Evolutionary conservation across 2,888 invertebrate genomes (phyloP).

Genomic region (Bursaphelenchus okinawaensis): DNA sequence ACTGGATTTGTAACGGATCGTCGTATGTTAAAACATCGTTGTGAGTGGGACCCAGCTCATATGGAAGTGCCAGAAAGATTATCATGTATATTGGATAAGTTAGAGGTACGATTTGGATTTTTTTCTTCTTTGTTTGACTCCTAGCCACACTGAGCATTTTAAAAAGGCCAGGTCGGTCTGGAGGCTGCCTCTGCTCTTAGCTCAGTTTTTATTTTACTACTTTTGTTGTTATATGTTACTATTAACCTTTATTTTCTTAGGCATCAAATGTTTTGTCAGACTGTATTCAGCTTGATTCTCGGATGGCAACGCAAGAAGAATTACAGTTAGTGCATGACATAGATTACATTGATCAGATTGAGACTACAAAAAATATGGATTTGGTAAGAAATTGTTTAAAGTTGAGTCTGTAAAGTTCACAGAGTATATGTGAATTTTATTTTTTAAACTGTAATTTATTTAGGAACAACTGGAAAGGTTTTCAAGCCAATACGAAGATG

Average conservation of each 20-base stretch:
- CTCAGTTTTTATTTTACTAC: too few relatives aligned
- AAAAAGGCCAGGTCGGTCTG: too few relatives aligned
- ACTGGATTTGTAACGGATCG: constrained; percentile 17
- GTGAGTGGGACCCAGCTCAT: constrained; percentile 47
- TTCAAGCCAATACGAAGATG: constrained; percentile 43
- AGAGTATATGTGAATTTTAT: constrained; percentile 3
- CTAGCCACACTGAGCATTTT: background rate
- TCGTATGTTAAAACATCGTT: constrained; percentile 33
- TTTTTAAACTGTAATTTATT: background rate
- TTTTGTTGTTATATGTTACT: too few relatives aligned
- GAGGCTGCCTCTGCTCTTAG: too few relatives aligned
- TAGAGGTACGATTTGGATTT: constrained; percentile 17
- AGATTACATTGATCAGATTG: constrained; percentile 33
- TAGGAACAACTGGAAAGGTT: constrained; percentile 35
- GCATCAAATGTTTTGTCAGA: constrained; percentile 7
- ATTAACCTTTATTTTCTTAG: too few relatives aligned
- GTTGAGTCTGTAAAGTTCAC: constrained; percentile 12
- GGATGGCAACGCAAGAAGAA: constrained; percentile 29
- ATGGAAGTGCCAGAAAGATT: constrained; percentile 47
- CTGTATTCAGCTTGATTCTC: constrained; percentile 20
- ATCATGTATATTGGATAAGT: constrained; percentile 25
- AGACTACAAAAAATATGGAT: constrained; percentile 23
- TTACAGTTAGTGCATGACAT: constrained; percentile 32
- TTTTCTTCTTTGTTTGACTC: background rate
- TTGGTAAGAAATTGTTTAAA: constrained; percentile 15